phyloP scores from a whole-genome alignment of 1,140 invertebrate genomes.

The Gyrodactylus salaris region DNA sequence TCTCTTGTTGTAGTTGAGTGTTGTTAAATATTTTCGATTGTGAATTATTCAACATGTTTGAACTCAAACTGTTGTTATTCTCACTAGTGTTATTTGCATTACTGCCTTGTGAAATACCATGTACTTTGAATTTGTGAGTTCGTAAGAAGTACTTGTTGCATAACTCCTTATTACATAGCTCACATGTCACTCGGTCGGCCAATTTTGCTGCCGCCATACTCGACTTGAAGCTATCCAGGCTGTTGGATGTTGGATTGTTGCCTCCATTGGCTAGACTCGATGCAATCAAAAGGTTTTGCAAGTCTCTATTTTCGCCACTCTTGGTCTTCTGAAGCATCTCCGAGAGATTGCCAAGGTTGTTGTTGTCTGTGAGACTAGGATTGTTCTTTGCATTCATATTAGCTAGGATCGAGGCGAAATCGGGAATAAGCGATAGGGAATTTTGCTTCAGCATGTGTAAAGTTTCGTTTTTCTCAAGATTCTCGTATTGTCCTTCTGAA shows the following conservation, averaged over 20 bases:
- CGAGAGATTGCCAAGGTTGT: neutral
- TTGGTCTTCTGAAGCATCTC: neutral
- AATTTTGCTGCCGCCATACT: constrained; percentile 22
- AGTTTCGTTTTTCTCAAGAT: neutral
- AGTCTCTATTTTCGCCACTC: no score
- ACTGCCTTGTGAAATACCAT: constrained; percentile 34
- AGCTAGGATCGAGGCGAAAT: neutral
- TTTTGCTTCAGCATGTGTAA: neutral
- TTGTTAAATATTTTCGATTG: neutral
- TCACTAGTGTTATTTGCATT: neutral
- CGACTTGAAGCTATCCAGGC: neutral
- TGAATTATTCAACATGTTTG: neutral
- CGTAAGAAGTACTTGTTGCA: constrained; percentile 99
- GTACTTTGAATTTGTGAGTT: constrained; percentile 96
- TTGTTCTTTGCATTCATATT: neutral
- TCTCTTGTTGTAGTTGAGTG: neutral
- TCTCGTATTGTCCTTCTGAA: neutral
- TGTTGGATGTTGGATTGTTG: neutral
- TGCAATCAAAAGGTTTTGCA: no score
- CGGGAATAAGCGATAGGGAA: neutral
- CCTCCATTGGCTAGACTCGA: neutral
- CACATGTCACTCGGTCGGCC: constrained; percentile 32
- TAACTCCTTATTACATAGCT: constrained; percentile 25
- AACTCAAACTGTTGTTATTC: neutral
- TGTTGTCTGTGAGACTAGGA: neutral